A percentile compares a stretch with the other conserved stretches of the same genome.
These are phyloP conservation scores for Cantharis nigra DNA, from an alignment of 2,888 invertebrate genomes.

Conservation along the genomic window DNA sequence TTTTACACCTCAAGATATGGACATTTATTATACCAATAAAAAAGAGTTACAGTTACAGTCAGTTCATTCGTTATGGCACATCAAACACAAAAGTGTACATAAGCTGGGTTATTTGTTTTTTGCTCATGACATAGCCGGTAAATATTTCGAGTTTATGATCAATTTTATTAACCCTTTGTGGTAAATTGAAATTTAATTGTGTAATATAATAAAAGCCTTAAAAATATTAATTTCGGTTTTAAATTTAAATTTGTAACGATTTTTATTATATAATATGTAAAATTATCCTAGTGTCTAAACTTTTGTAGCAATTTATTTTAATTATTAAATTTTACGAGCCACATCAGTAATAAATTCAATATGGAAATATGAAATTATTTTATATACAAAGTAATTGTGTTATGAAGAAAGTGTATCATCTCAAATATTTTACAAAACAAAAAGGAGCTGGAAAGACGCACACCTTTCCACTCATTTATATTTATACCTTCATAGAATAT, in stretches of 20 bases:
- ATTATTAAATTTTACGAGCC: not conserved
- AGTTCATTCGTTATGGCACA: not conserved
- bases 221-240: not conserved
- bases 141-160: not conserved
- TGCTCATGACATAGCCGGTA: not conserved
- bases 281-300: not conserved
- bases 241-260: not conserved
- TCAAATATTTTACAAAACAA: not conserved
- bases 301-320: not conserved
- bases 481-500: conserved; percentile 1
- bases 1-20: not conserved
- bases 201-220: not conserved
- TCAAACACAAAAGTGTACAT: not conserved
- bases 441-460: not conserved
- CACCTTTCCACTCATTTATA: not conserved
- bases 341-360: not conserved
- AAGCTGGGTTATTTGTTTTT: not conserved
- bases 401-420: not conserved
- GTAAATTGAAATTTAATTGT: not conserved
- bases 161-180: not conserved
- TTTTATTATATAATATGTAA: not conserved
- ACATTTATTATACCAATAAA: not conserved
- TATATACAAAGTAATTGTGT: not conserved
- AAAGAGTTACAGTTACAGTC: not conserved
- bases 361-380: not conserved